Base-by-base conservation (phyloP, 2,113 vertebrate genomes). In the Tachysurus vachellii region DNA sequence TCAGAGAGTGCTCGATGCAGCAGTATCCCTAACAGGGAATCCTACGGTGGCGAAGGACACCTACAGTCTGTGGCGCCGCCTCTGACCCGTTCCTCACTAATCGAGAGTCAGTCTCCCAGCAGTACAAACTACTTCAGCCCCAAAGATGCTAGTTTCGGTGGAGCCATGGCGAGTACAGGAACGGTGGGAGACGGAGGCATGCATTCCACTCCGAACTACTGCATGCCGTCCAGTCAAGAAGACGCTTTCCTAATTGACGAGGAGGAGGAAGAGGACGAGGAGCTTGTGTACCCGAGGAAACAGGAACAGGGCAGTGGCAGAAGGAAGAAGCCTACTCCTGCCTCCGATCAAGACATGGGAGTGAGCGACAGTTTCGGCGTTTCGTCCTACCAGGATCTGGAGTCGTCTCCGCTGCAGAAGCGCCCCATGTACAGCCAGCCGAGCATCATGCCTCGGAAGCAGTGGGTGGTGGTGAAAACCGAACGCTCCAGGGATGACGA, bases 401-500 rank as follows among this genome's bases (percentile, higher is more conserved):
- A 94, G 54, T 86, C 92, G 12, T 88, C 92, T 0, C 91, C 89
- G 0, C 89, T 80, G 2, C 94, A 91, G 84, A 95, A 94, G 79
- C 93, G 95, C 0, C 94, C 96, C 3, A 88, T 94, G 70, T 97
- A 96, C 88, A 92, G 93, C 82, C 95, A 95, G 47, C 96, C 97
- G 59, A 95, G 96, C 92, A 95, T 97, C 85, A 91, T 96, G 93
- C 97, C 97, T 0, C 96, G 96, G 5, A 96, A 96, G 89, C 97
- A 96, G 90, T 98, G 97, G 97, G 96, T 97, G 79, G 96, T 96
- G 36, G 96, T 97, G 88, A 98, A 97, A 88, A 96, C 96, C 0
- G 96, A 96, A 36, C 92, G 95, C 53, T 87, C 94, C 0, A 96
- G 97, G 90, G 96, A 97, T 57, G 97, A 97, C 54, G 93, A 97